Conservation (phyloP, 2,888 invertebrate species). For the Aporophyla lueneburgensis region DNA sequence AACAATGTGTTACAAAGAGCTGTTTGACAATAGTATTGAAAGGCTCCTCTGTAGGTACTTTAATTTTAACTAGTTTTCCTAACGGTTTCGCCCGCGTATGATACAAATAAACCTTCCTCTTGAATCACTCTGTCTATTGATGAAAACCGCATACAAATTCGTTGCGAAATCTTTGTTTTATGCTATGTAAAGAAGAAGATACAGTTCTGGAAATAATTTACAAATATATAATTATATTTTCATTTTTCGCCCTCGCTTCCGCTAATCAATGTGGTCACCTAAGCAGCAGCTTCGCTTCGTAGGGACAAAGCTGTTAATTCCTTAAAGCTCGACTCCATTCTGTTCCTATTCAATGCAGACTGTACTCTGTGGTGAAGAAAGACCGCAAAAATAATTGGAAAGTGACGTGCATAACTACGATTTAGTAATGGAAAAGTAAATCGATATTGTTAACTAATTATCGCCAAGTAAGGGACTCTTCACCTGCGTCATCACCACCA, state of each 20-base stretch:
- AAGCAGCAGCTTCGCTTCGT: conserved; percentile 68
- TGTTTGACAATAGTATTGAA: background rate
- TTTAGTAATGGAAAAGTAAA: conserved; percentile 63
- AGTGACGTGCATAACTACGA: conserved; percentile 85
- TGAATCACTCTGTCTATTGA: too few relatives aligned
- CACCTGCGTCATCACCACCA: too few relatives aligned
- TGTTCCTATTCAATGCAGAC: conserved; percentile 83
- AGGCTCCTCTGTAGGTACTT: too few relatives aligned
- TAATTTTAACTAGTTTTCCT: too few relatives aligned
- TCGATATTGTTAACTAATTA: conserved; percentile 46
- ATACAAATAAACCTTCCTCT: too few relatives aligned
- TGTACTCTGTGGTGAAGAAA: conserved; percentile 86
- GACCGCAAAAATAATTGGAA: conserved; percentile 90
- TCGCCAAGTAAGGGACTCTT: too few relatives aligned
- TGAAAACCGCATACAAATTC: too few relatives aligned
- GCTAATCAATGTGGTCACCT: conserved; percentile 34
- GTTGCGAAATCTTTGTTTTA: too few relatives aligned
- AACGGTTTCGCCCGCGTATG: too few relatives aligned
- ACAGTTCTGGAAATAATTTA: background rate
- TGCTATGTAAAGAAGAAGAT: too few relatives aligned
- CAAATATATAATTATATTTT: background rate
- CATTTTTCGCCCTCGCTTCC: conserved; percentile 43
- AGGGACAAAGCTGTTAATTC: conserved; percentile 86
- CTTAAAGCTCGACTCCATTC: conserved; percentile 85
- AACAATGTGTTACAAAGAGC: background rate